A percentile compares a stretch with the other conserved stretches of the same genome.
Evolutionary conservation across 2,113 vertebrate genomes (phyloP).

Genomic region (human (Homo sapiens)): GRCh38 chr9:18871001-18871500

Average conservation of each 20-base stretch:
- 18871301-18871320: background rate
- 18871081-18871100: background rate
- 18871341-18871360: background rate
- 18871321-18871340: slow-evolving; percentile 3
- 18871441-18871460: background rate
- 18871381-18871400: background rate
- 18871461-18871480: background rate
- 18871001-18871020: background rate
- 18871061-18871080: background rate
- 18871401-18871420: background rate
- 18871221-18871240: background rate
- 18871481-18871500: background rate
- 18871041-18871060: background rate
- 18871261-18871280: background rate
- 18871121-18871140: background rate
- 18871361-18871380: background rate
- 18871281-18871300: background rate
- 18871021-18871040: background rate
- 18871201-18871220: background rate
- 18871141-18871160: background rate
- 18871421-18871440: background rate
- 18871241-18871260: background rate
- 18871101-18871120: background rate
- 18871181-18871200: background rate
- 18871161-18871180: background rate